Percentiles rank a stretch among this genome's conserved stretches.
phyloP scores from a whole-genome alignment of 1,140 invertebrate species.

The Drosophila orosa region DNA sequence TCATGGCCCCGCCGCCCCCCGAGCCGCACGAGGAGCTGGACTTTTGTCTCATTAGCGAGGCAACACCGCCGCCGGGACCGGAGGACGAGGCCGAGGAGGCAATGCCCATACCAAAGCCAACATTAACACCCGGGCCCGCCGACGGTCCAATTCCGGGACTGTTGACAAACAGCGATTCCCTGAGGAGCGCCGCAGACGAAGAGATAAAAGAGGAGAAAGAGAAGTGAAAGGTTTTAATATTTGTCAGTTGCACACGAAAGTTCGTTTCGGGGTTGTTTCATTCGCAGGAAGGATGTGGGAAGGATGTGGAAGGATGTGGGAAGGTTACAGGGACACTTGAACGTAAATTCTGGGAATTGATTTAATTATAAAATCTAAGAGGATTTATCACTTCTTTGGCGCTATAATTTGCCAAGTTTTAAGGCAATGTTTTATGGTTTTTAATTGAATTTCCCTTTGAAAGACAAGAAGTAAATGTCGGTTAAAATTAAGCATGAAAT shows the following conservation, averaged over 20 bases:
- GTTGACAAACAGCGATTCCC: slow-evolving; percentile 83
- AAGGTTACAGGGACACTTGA: not conserved
- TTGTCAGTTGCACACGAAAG: slow-evolving; percentile 47
- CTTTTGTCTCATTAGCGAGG: slow-evolving; percentile 78
- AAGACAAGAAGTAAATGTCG: not conserved
- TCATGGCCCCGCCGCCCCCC: slow-evolving; percentile 22
- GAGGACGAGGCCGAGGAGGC: not conserved
- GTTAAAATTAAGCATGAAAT: not conserved
- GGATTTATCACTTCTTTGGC: not conserved
- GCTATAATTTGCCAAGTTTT: not conserved
- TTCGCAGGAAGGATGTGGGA: slow-evolving; percentile 1
- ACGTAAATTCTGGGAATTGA: too few relatives aligned
- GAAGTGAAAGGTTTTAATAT: slow-evolving; percentile 62
- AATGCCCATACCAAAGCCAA: slow-evolving; percentile 16
- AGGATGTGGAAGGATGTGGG: slow-evolving; percentile 1
- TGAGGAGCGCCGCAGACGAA: slow-evolving; percentile 22
- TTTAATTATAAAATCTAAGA: not conserved
- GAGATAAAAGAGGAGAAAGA: slow-evolving; percentile 6
- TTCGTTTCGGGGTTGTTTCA: not conserved
- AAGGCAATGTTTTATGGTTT: not conserved
- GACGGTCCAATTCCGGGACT: slow-evolving; percentile 54
- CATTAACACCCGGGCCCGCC: slow-evolving; percentile 2
- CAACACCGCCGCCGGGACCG: slow-evolving; percentile 44
- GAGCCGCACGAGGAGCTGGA: slow-evolving; percentile 65
- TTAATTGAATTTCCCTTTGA: not conserved